A percentile compares a stretch with the other conserved stretches of the same genome.
Conservation (phyloP, 2,113 vertebrate genomes). For the Vidua chalybeata region DNA sequence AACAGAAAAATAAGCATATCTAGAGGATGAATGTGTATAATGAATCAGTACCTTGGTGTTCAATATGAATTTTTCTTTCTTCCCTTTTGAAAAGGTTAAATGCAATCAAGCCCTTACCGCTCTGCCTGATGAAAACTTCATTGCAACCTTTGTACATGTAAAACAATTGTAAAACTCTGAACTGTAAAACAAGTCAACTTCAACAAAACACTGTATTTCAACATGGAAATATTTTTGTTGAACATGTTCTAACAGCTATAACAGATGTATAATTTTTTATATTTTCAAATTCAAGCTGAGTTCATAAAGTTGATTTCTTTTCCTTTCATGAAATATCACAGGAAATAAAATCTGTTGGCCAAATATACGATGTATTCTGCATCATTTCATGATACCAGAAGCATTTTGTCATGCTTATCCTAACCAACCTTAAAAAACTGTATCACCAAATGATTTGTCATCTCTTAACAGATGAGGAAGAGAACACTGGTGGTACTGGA, state of each 20-base stretch:
- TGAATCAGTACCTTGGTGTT: not conserved
- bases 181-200: not conserved
- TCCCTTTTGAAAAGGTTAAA: not conserved
- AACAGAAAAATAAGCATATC: not conserved
- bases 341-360: not conserved
- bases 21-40: not conserved
- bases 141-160: not conserved
- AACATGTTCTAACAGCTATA: not conserved
- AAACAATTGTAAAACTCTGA: not conserved
- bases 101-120: not conserved
- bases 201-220: not conserved
- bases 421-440: not conserved
- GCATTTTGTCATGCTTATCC: not conserved
- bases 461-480: conserved; percentile 53
- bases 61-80: not conserved
- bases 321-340: not conserved
- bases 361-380: not conserved
- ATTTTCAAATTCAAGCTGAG: not conserved
- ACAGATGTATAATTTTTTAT: not conserved
- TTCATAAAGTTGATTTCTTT: not conserved
- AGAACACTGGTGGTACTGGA: conserved; percentile 4
- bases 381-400: not conserved
- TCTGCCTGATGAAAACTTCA: not conserved
- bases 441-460: conserved; percentile 3
- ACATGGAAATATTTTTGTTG: not conserved